Evolutionary conservation across 1,140 invertebrate genomes (phyloP), one percentile per base, ranked within the genome.

Genomic region (Gonatopus flavifemur): DNA sequence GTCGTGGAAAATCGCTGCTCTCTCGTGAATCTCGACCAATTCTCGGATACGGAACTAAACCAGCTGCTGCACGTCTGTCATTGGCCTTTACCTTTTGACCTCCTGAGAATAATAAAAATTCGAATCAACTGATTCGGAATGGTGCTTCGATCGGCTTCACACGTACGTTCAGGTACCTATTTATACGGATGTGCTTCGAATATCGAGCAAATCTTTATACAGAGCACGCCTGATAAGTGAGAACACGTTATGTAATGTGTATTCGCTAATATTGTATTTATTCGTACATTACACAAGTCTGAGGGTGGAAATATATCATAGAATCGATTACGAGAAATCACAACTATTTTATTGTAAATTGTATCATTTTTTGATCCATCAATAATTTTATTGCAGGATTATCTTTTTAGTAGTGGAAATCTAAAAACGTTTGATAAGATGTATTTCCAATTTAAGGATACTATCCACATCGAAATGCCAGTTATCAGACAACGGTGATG

Each of bases 31-130:
- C 60, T 31, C 67, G 47, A 13, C 69, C 69, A 12, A 60, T 38
- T 39, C 69, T 63, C 6, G 69, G 69, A 25, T 62, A 59, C 1
- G 64, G 20, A 10, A 70, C 33, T 21, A 71, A 18, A 1, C 66
- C 64, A 12, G 51, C n/a, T 3, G 51, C n/a, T 3, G 60, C 46
- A 21, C 67, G 49, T 22, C 62, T 67, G 21, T 61, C 55, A 19
- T 65, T 62, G 6, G 24, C 16, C 42, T 63, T 70, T 6, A 62
- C 31, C 20, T 58, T 66, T 21, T 49, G 52, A 4, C 46, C 66
- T 13, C 49, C 67, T 70, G 22, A 6, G 63, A 54, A n/a, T n/a
- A 42, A 40, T 44, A 43, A 41, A 28, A 28, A 28, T 7, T 28
- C 25, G 25, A 28, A 28, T 28, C 32, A 13, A 33, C 15, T 13